Conservation (phyloP, 2,113 vertebrate species). For the Proteles cristata region DNA sequence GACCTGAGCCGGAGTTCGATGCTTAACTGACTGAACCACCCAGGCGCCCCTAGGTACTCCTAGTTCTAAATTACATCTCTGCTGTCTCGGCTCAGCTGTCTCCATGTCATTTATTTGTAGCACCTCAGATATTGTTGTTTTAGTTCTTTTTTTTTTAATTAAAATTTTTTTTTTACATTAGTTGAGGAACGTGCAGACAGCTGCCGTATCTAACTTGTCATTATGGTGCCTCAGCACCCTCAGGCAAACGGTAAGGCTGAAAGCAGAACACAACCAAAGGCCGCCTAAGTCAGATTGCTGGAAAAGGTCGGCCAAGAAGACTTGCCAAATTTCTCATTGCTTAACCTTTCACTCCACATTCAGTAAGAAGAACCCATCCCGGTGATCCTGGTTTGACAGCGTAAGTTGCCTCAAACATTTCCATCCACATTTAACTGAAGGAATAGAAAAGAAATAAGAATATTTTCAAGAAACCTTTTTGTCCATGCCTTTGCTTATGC, state of each 20-base stretch:
- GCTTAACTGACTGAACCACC: no score
- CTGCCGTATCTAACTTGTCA: constrained; percentile 62
- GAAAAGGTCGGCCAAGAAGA: constrained; percentile 17
- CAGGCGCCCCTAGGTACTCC: not conserved
- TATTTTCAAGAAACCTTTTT: not conserved
- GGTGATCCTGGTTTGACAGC: not conserved
- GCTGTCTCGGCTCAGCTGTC: not conserved
- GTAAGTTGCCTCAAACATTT: not conserved
- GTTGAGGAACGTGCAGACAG: constrained; percentile 16
- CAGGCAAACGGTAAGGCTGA: constrained; percentile 31
- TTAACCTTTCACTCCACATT: constrained; percentile 31
- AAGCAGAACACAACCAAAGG: not conserved
- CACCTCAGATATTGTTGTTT: not conserved
- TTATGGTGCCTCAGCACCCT: constrained; percentile 32
- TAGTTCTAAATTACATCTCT: constrained; percentile 64
- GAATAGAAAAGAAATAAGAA: not conserved
- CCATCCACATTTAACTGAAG: constrained; percentile 9
- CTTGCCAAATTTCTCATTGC: constrained; percentile 55
- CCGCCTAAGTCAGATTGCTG: constrained; percentile 27
- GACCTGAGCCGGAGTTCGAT: no score
- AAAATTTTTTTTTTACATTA: not conserved
- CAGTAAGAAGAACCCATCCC: not conserved
- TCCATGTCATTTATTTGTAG: constrained; percentile 45
- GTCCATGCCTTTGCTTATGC: not conserved
- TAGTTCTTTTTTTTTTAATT: not conserved